Base-by-base conservation (phyloP, 2,888 invertebrate species). In the Drosophila ezoana region DNA sequence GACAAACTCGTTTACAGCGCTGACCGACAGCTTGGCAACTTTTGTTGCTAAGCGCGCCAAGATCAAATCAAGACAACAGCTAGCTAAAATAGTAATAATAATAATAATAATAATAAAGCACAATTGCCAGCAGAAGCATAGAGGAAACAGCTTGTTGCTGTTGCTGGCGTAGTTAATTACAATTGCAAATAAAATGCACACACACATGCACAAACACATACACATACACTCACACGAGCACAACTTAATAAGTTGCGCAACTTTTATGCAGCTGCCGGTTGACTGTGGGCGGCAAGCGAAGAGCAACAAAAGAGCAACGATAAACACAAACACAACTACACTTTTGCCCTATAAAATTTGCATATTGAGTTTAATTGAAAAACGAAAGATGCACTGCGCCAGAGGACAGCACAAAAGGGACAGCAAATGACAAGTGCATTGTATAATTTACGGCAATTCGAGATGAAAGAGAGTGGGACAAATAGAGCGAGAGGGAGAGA, bases 171-270 rank as follows among this genome's bases (percentile, higher is more conserved):
- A 54, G 71, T 61, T 79, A 81, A 87, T 82, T 82, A 85, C 73
- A 82, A 87, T 81, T 85, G 82, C 87, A 87, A 85, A 87, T 81
- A 81, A 70, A 81, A 52, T 67, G 58, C 73, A 80, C 53, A 63
- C 65, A 45, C 3, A 75, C 18, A n/a, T n/a, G n/a, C n/a, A n/a
- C n/a, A n/a, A n/a, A n/a, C n/a, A 47, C 38, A 47, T 2, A 8
- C 10, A 45, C n/a, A 20, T 1, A 5, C 16, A 56, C 8, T 18
- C 41, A 20, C 61, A 47, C 52, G 38, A 64, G 58, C 58, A 58
- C 23, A 37, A 53, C 35, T 56, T 54, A 59, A 71, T 65, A 81
- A 75, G 78, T 81, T 81, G 87, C 87, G 81, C 81, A 81, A 81
- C 78, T 69, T 83, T 80, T 54, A 65, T 66, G 72, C 77, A 75